Base-by-base conservation (phyloP, 2,888 invertebrate genomes). In the Melinaea menophilus region DNA sequence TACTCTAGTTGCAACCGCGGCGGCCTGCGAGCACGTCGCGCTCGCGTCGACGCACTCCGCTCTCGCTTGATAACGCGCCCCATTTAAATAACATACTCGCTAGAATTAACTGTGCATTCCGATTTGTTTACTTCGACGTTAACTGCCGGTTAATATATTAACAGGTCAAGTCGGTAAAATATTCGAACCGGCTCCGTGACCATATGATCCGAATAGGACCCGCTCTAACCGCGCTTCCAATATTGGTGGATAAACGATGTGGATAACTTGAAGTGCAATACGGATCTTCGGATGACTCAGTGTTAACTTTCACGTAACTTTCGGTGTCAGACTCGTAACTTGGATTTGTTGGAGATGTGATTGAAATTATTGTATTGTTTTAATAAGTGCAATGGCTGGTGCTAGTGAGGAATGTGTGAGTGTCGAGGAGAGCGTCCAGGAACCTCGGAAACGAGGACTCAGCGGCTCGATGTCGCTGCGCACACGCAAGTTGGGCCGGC, bases 401-500 rank as follows among this genome's bases (percentile, higher is more conserved):
- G 87, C 79, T 73, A 84, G 80, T 81, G 88, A 85, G 73, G 88
- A 84, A 62, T 77, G 80, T 75, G 82, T 79, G 64, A 72, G 73
- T 72, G 80, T 79, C 65, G 84, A 80, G 77, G 86, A 85, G 71
- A 74, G 71, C 62, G 72, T 72, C 3, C 66, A 76, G 66, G 82
- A 80, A 59, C 80, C 79, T 47, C 79, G 77, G 55, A 89, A 87
- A 75, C 84, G 88, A 58, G 87, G 88, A 22, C 77, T 90, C 58
- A 88, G 89, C 70, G 88, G 89, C 63, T 90, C 90, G 64, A 90
- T 90, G 90, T 90, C 90, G 56, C 75, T 90, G 74, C 85, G 88
- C 63, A 90, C 91, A 69, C 86, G 86, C 73, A 91, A 91, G 75
- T 75, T 92, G 67, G 92, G 92, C 61, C 85, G 92, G 69, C 85